These are phyloP conservation scores for Rhagophthalmus giganteus DNA, from an alignment of 2,888 invertebrate species.

Conservation along the genomic window DNA sequence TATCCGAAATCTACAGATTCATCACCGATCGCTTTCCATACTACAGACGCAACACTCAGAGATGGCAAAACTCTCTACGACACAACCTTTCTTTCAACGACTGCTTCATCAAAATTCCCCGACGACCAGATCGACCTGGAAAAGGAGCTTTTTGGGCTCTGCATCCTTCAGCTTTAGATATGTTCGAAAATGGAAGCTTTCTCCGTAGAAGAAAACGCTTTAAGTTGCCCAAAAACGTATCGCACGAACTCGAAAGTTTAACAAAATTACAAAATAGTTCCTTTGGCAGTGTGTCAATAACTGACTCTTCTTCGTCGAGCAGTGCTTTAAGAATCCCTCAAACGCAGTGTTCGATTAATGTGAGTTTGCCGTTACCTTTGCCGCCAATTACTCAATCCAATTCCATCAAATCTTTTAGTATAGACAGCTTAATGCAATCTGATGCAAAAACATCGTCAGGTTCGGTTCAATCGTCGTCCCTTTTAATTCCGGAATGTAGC, in stretches of 20 bases:
- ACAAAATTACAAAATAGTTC: constrained; percentile 50
- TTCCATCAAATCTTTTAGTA: constrained; percentile 74
- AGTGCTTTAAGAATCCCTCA: constrained; percentile 33
- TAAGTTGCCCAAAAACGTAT: constrained; percentile 73
- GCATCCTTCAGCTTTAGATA: constrained; percentile 72
- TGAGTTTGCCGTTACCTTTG: constrained; percentile 25
- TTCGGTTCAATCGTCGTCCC: constrained; percentile 14
- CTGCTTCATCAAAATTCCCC: constrained; percentile 75
- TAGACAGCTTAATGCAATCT: constrained; percentile 79
- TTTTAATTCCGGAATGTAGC: constrained; percentile 25
- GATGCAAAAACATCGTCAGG: constrained; percentile 53
- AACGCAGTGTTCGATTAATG: constrained; percentile 29
- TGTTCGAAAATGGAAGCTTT: constrained; percentile 84
- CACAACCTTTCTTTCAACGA: constrained; percentile 78
- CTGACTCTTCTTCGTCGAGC: constrained; percentile 34
- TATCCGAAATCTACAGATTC: constrained; percentile 85
- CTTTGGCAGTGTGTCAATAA: constrained; percentile 33
- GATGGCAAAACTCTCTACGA: constrained; percentile 69
- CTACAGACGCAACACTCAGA: constrained; percentile 76
- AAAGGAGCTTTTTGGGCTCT: constrained; percentile 81
- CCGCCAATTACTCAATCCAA: constrained; percentile 45
- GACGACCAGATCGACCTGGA: constrained; percentile 72
- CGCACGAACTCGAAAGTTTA: constrained; percentile 64
- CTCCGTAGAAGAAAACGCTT: constrained; percentile 76
- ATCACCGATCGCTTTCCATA: constrained; percentile 87